phyloP scores from a whole-genome alignment of 2,113 vertebrate genomes.

The Paraplagusia blochii region DNA sequence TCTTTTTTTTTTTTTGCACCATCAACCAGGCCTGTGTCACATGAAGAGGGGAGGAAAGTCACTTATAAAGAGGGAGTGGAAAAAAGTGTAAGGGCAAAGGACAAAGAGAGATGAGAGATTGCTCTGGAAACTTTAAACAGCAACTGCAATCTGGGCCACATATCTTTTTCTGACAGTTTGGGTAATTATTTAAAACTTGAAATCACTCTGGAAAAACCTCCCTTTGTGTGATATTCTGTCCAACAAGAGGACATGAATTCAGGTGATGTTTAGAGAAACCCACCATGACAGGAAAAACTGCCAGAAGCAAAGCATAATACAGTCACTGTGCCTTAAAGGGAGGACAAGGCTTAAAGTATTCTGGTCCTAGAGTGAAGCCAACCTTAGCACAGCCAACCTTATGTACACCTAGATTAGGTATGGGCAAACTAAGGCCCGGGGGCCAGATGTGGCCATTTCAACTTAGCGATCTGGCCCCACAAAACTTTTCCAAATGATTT shows the following conservation, averaged over 20 bases:
- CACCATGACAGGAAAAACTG: background rate
- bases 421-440: too few relatives aligned
- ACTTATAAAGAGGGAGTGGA: conserved; percentile 18
- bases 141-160: background rate
- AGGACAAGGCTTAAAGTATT: conserved; percentile 10
- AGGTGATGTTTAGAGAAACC: background rate
- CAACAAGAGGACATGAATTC: background rate
- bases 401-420: too few relatives aligned
- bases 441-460: too few relatives aligned
- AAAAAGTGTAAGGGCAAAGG: conserved; percentile 17
- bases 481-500: too few relatives aligned
- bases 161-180: background rate
- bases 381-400: too few relatives aligned
- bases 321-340: conserved; percentile 28
- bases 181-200: conserved; percentile 6
- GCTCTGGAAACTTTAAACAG: background rate
- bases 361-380: conserved; percentile 29
- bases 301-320: background rate
- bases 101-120: conserved; percentile 9
- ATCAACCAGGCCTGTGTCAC: conserved; percentile 28
- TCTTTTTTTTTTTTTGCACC: conserved; percentile 53
- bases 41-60: conserved; percentile 17
- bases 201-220: background rate
- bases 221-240: background rate
- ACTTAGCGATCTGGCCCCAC: too few relatives aligned